phyloP scores from a whole-genome alignment of 2,888 invertebrate genomes.

The Torymus aiolomorphi region DNA sequence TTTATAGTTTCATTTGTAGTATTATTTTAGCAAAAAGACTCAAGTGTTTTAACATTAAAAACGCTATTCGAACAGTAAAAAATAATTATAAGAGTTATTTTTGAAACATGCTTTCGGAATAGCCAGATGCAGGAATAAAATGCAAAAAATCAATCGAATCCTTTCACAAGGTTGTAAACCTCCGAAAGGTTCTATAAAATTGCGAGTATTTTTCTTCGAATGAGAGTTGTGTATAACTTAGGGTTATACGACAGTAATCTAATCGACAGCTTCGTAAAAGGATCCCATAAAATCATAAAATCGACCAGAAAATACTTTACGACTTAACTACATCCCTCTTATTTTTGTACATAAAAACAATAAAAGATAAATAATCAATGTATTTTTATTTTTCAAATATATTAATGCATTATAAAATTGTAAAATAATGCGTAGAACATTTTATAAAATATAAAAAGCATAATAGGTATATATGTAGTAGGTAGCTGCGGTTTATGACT shows the following conservation, averaged over 20 bases:
- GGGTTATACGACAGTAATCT: constrained; percentile 68
- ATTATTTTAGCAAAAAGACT: too few species aligned
- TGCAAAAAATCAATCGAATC: constrained; percentile 65
- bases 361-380: not conserved
- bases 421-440: too few species aligned
- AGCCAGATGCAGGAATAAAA: constrained; percentile 43
- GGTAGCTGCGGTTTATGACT: too few species aligned
- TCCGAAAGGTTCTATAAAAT: constrained; percentile 63
- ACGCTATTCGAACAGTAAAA: too few species aligned
- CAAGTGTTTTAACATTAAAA: too few species aligned
- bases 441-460: too few species aligned
- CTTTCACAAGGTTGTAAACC: constrained; percentile 59
- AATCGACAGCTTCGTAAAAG: constrained; percentile 75
- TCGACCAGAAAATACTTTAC: constrained; percentile 70
- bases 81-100: too few species aligned
- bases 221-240: constrained; percentile 59
- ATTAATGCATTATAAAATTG: too few species aligned
- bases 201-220: constrained; percentile 60
- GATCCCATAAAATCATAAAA: constrained; percentile 74
- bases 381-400: too few species aligned
- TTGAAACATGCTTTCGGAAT: too few species aligned
- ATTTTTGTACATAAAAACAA: constrained; percentile 12
- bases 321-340: constrained; percentile 54
- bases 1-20: too few species aligned
- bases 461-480: too few species aligned